A percentile compares a stretch with the other conserved stretches of the same genome.
These are phyloP conservation scores for Ellobium chinense DNA, from an alignment of 2,888 invertebrate species.

Conservation along the genomic window DNA sequence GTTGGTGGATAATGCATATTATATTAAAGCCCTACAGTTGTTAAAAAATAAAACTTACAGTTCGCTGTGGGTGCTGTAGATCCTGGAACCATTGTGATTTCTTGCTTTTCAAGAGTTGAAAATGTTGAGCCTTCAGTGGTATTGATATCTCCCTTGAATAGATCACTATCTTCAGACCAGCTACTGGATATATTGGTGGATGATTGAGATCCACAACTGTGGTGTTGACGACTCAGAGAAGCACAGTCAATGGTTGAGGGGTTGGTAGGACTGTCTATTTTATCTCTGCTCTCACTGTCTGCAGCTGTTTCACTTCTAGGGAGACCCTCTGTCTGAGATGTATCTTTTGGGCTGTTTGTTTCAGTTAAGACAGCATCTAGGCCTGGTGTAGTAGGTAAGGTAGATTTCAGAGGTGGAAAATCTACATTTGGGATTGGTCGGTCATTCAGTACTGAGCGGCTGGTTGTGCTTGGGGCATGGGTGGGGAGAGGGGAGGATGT, in stretches of 20 bases:
- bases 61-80: background rate
- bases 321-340: background rate
- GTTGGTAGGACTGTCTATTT: too few relatives aligned
- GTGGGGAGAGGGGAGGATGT: background rate
- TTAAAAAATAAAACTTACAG: constrained; percentile 34
- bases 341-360: background rate
- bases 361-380: background rate
- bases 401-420: background rate
- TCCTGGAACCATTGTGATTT: constrained; percentile 20
- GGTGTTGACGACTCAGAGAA: too few relatives aligned
- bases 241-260: too few relatives aligned
- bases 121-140: constrained; percentile 10
- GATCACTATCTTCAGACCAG: background rate
- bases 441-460: background rate
- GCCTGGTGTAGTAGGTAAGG: background rate
- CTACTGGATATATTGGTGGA: too few relatives aligned
- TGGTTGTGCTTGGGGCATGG: background rate
- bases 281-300: too few relatives aligned
- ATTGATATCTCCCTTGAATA: background rate
- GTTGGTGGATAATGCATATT: too few relatives aligned
- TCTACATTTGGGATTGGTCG: background rate
- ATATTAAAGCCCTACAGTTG: too few relatives aligned
- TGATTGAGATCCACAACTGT: too few relatives aligned
- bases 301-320: background rate
- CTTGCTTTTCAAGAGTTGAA: constrained; percentile 30